Base-by-base conservation (phyloP, 2,888 invertebrate genomes). In the Cheiracanthium punctorium region DNA sequence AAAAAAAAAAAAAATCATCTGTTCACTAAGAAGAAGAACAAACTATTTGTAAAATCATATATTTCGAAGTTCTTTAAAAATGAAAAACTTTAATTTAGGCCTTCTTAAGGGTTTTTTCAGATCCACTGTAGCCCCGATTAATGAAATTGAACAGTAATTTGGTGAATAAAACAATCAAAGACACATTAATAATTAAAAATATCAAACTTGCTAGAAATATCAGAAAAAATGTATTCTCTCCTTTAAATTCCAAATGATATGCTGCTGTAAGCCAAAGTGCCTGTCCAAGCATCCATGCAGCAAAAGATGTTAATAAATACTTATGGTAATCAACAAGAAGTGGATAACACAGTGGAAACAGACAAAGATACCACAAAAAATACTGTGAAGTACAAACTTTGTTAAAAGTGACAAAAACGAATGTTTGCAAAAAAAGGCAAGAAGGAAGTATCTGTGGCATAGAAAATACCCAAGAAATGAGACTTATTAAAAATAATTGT, bases 301-400 rank as follows among this genome's bases (percentile, higher is more conserved):
- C 90, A 24, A 95, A 91, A 10, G 94, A 89, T 0, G 94, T 80
- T 0, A 93, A 93, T 12, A 91, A 91, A 8, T 93, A 90, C 2
- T 41, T 80, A 43, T 74, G 90, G 1, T 93, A 92, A 85, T 95
- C 92, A 88, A 93, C 93, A 33, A 97, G 93, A 90, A 94, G 94
- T 89, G 96, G 95, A 0, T 95, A 92, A 84, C 96, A 94, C 29
- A 97, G 90, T 0, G 99, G 99, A 24, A 99, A 92, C 8, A 99
- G 91, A 0, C 96, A 95, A 84, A 99, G 92, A 91, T 97, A 98
- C 99, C 99, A 99, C 72, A 99, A 94, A 90, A 98, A 98, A 91
- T 98, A 98, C 91, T 98, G 99, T 5, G 98, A 98, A 0, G 99
- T 99, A 91, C 98, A 94, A 0, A 99, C 99, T 89, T 97, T 96